A percentile compares a stretch with the other conserved stretches of the same genome.
phyloP scores from a whole-genome alignment of 2,113 vertebrate species.

The Urocynchramus pylzowi region DNA sequence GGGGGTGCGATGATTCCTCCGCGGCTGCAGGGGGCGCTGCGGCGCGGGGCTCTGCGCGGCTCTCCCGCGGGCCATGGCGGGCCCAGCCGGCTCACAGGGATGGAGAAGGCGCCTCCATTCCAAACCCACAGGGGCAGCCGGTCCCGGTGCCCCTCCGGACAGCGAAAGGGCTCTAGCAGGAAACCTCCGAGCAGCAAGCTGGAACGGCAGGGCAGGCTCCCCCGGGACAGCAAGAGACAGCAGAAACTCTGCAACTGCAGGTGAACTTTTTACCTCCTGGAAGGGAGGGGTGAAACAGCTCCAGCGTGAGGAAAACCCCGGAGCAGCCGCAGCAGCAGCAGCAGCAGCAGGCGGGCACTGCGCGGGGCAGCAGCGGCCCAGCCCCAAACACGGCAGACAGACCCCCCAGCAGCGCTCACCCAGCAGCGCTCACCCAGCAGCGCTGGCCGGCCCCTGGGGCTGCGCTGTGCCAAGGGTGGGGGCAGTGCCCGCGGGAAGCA shows the following conservation, averaged over 20 bases:
- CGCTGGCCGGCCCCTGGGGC: neutral
- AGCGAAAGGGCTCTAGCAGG: neutral
- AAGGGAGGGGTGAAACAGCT: neutral
- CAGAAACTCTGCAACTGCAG: neutral
- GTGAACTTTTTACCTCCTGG: too few species aligned
- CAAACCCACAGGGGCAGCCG: too few species aligned
- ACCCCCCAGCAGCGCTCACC: accelerated
- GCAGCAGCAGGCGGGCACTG: too few species aligned
- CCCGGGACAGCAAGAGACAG: neutral
- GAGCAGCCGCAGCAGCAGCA: too few species aligned
- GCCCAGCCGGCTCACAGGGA: neutral
- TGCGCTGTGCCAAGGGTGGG: too few species aligned
- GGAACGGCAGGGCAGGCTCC: neutral
- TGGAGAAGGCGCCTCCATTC: too few species aligned
- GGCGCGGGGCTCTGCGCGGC: too few species aligned
- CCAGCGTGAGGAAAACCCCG: neutral
- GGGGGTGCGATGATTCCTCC: accelerated
- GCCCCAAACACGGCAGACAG: too few species aligned
- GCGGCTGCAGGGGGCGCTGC: too few species aligned
- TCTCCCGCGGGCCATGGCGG: too few species aligned
- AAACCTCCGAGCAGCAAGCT: neutral
- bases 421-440: too few species aligned
- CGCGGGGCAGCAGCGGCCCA: neutral
- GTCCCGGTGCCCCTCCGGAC: neutral
- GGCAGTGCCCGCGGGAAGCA: too few species aligned